phyloP scores from a whole-genome alignment of 2,797 vertebrate species.

The Percopsis omiscomaycus region DNA sequence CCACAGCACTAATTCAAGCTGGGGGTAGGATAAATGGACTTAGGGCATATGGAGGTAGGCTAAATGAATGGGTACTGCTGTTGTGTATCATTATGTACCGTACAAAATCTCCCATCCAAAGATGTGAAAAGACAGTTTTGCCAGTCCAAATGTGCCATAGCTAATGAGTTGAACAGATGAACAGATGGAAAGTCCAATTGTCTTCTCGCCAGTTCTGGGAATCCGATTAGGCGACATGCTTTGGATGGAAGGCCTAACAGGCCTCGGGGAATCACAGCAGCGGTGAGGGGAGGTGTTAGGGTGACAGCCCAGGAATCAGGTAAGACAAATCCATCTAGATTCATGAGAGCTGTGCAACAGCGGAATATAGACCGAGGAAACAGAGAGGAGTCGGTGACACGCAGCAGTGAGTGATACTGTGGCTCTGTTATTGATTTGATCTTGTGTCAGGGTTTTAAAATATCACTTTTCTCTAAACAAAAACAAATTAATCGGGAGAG shows the following conservation, averaged over 20 bases:
- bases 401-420: neutral
- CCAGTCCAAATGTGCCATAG: conserved; percentile 21
- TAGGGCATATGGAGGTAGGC: too few relatives aligned
- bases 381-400: conserved; percentile 27
- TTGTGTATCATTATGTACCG: too few relatives aligned
- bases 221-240: conserved; percentile 30
- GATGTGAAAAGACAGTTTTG: conserved; percentile 9
- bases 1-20: too few relatives aligned
- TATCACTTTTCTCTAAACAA: too few relatives aligned
- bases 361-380: conserved; percentile 43
- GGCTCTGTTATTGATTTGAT: neutral
- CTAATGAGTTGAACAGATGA: conserved; percentile 9
- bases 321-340: conserved; percentile 59
- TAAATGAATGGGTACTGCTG: too few relatives aligned
- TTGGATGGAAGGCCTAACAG: conserved; percentile 43
- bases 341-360: conserved; percentile 53
- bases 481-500: too few relatives aligned
- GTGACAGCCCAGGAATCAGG: conserved; percentile 47
- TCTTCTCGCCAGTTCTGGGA: conserved; percentile 31
- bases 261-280: conserved; percentile 41
- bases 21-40: too few relatives aligned
- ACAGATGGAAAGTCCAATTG: conserved; percentile 34
- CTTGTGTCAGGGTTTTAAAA: neutral
- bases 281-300: conserved; percentile 23
- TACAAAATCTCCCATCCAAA: too few relatives aligned